phyloP scores from a whole-genome alignment of 2,888 invertebrate species.

The Dynastes hyllus region DNA sequence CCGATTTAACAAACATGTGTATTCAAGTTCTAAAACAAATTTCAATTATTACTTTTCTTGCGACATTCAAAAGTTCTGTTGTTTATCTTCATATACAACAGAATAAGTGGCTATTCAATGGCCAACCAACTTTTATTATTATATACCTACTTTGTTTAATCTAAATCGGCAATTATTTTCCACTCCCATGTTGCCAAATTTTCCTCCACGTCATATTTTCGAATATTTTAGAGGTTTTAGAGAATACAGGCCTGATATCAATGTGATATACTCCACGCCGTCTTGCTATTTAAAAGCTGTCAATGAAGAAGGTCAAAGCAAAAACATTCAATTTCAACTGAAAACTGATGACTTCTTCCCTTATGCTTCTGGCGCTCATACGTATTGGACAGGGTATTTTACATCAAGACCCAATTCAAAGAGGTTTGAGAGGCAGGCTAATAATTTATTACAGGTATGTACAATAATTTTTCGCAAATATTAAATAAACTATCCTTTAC shows the following conservation, averaged over 20 bases:
- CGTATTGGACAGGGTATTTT: conserved; percentile 57
- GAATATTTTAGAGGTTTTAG: conserved; percentile 49
- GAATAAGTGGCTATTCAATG: no score
- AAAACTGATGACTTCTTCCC: conserved; percentile 76
- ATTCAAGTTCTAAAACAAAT: no score
- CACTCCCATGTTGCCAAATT: no score
- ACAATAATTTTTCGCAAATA: no score
- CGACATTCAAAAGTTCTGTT: no score
- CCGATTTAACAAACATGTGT: background rate
- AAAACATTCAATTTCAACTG: conserved; percentile 68
- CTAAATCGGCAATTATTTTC: no score
- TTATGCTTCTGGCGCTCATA: conserved; percentile 49
- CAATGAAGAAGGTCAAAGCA: conserved; percentile 79
- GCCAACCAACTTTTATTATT: no score
- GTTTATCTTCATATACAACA: no score
- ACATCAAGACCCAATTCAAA: conserved; percentile 57
- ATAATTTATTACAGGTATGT: conserved; percentile 56
- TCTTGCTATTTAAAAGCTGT: conserved; percentile 88
- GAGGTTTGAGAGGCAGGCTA: conserved; percentile 55
- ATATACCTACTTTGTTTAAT: no score
- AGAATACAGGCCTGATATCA: conserved; percentile 64
- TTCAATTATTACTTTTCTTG: no score
- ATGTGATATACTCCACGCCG: conserved; percentile 90
- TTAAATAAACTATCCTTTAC: no score
- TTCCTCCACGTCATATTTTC: no score